Evolutionary conservation across 2,797 vertebrate species (phyloP).

Genomic region (Gastrophryne carolinensis): DNA sequence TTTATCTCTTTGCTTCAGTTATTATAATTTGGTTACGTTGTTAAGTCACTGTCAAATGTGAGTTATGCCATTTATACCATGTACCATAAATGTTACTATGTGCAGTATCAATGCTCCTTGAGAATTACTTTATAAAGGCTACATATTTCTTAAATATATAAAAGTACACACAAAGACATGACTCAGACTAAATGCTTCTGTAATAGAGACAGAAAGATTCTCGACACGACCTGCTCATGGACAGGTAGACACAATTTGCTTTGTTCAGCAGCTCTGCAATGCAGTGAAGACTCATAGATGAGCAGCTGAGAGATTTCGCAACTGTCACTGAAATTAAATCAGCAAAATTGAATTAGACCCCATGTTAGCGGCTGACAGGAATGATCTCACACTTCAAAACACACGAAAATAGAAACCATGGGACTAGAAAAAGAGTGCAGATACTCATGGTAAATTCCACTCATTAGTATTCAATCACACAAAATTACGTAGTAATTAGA

Average conservation of each 20-base stretch:
- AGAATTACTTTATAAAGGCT: too few species aligned
- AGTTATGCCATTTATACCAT: too few species aligned
- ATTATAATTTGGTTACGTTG: too few species aligned
- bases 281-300: slow-evolving; percentile 6
- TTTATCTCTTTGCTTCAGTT: too few species aligned
- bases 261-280: slow-evolving; percentile 9
- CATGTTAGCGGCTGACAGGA: slow-evolving; percentile 11
- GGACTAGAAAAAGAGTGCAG: slow-evolving; percentile 22
- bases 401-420: slow-evolving; percentile 41
- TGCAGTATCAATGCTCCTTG: too few species aligned
- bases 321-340: slow-evolving; percentile 27
- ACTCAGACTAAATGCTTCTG: too few species aligned
- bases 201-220: too few species aligned
- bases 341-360: slow-evolving; percentile 24
- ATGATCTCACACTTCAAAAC: slow-evolving; percentile 44
- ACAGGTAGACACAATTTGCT: not conserved
- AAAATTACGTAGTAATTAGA: slow-evolving; percentile 49
- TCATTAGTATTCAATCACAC: slow-evolving; percentile 51
- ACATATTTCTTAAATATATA: too few species aligned
- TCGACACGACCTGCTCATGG: not conserved
- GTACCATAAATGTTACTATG: too few species aligned
- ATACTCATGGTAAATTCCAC: slow-evolving; percentile 46
- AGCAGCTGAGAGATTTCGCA: slow-evolving; percentile 4
- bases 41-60: too few species aligned
- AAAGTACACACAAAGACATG: too few species aligned